Percentiles rank a stretch among this genome's conserved stretches.
phyloP scores from a whole-genome alignment of 2,113 vertebrate genomes.

The Urocynchramus pylzowi region DNA sequence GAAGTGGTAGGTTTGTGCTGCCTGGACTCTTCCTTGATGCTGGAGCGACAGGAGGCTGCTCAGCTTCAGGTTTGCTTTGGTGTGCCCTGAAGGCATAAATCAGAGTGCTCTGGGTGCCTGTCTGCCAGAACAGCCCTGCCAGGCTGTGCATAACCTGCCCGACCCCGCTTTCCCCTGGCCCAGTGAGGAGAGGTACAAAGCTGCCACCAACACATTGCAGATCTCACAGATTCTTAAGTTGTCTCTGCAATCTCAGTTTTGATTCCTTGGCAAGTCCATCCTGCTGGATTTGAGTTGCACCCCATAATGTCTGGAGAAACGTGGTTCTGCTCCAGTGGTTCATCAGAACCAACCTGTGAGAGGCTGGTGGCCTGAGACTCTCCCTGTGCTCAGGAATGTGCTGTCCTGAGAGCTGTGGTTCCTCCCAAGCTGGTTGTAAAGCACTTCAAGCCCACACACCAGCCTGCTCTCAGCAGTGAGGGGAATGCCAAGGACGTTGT shows the following conservation, averaged over 20 bases:
- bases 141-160: neutral
- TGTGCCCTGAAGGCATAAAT: neutral
- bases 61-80: neutral
- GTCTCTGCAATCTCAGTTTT: neutral
- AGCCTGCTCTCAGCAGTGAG: neutral
- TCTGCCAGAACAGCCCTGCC: neutral
- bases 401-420: neutral
- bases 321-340: neutral
- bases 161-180: fast-evolving
- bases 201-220: neutral
- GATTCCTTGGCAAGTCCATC: neutral
- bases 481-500: neutral
- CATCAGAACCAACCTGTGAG: neutral
- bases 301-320: neutral
- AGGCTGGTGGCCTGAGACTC: neutral
- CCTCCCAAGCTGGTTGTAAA: neutral
- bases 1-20: neutral
- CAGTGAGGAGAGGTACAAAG: neutral
- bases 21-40: neutral
- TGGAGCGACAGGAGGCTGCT: neutral
- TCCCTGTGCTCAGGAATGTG: neutral
- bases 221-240: neutral
- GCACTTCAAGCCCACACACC: neutral
- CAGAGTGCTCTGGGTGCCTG: neutral
- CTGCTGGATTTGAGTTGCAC: neutral